Percentiles rank a stretch among this genome's conserved stretches.
Conservation (phyloP, 2,797 vertebrate species). For the Carcharodon carcharias region DNA sequence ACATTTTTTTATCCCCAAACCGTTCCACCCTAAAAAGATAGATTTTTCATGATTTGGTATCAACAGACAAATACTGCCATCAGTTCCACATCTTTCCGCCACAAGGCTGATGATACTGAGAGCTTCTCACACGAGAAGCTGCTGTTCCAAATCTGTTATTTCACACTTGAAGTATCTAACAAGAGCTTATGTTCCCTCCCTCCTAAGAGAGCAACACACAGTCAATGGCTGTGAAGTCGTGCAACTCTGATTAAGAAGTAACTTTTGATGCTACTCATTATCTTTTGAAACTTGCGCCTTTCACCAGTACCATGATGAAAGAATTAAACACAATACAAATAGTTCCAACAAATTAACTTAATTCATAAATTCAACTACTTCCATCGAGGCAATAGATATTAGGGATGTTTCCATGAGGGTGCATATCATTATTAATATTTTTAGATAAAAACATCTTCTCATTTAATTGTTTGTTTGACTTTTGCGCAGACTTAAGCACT, state of each 20-base stretch:
- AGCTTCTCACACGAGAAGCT: not conserved
- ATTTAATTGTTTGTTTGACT: not conserved
- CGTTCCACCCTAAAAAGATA: not conserved
- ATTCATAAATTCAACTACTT: not conserved
- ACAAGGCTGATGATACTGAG: not conserved
- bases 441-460: not conserved
- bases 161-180: not conserved
- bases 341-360: not conserved
- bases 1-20: not conserved
- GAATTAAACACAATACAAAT: not conserved
- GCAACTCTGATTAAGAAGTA: not conserved
- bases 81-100: not conserved
- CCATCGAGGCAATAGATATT: not conserved
- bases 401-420: not conserved
- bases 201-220: not conserved
- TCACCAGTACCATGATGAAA: not conserved
- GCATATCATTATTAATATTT: not conserved
- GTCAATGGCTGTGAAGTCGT: not conserved
- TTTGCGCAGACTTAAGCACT: not conserved
- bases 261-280: not conserved
- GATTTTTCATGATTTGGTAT: not conserved
- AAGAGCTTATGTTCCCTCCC: not conserved
- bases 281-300: not conserved
- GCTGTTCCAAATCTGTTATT: not conserved
- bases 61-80: not conserved